These are phyloP conservation scores for Myrmophylax atrothorax DNA, from an alignment of 2,113 vertebrate genomes.

Conservation along the genomic window DNA sequence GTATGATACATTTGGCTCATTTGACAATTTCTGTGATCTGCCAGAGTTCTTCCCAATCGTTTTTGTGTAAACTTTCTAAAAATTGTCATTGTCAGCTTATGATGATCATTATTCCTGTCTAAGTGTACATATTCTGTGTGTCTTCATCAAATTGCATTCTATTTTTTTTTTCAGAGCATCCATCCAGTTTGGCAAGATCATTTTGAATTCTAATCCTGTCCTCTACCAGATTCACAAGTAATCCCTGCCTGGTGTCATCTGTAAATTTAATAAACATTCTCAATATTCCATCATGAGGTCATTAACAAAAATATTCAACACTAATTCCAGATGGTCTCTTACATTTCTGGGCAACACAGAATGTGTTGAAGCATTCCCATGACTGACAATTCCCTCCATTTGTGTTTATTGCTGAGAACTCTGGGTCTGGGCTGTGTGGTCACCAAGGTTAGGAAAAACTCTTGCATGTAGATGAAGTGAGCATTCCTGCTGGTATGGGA, in stretches of 20 bases:
- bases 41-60: neutral
- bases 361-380: conserved; percentile 57
- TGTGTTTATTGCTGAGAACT: conserved; percentile 30
- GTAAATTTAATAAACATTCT: conserved; percentile 59
- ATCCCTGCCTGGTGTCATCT: conserved; percentile 51
- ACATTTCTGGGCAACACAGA: conserved; percentile 60
- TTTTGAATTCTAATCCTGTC: conserved; percentile 57
- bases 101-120: neutral
- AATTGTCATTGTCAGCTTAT: neutral
- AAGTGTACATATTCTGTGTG: neutral
- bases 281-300: conserved; percentile 50
- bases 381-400: conserved; percentile 55
- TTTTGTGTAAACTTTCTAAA: conserved; percentile 17
- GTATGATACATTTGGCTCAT: neutral
- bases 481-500: conserved; percentile 41
- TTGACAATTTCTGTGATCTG: neutral
- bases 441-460: conserved; percentile 33
- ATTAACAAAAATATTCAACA: conserved; percentile 62
- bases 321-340: conserved; percentile 67
- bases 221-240: conserved; percentile 30
- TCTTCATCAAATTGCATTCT: neutral
- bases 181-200: conserved; percentile 1
- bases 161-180: neutral
- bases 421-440: conserved; percentile 20
- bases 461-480: conserved; percentile 66